These are phyloP conservation scores for Drosophila bocki DNA, from an alignment of 1,140 invertebrate genomes.

Conservation along the genomic window DNA sequence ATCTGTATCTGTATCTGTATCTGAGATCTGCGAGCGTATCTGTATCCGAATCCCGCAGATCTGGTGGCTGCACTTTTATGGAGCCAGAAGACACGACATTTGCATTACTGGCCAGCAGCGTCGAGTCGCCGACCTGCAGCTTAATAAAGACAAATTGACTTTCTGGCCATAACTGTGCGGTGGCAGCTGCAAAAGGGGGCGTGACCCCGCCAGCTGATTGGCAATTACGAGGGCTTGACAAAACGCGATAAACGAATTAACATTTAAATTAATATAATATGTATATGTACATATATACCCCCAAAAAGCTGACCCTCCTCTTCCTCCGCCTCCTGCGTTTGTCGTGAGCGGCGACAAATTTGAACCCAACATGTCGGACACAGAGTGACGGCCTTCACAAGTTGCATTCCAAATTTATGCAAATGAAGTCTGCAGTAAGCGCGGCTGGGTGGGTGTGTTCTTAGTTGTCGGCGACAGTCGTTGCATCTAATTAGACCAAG, in stretches of 20 bases:
- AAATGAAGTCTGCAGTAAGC: constrained; percentile 47
- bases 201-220: constrained; percentile 55
- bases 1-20: constrained; percentile 25
- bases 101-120: constrained; percentile 66
- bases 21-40: constrained; percentile 14
- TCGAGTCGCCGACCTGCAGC: constrained; percentile 41
- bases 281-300: constrained; percentile 23
- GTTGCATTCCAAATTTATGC: constrained; percentile 67
- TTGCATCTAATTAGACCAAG: constrained; percentile 64
- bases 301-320: constrained; percentile 43
- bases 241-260: constrained; percentile 79
- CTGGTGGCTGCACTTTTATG: constrained; percentile 70
- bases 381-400: constrained; percentile 40
- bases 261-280: constrained; percentile 80
- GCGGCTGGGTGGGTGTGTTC: constrained; percentile 34
- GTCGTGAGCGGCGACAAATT: constrained; percentile 38
- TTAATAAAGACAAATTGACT: constrained; percentile 83
- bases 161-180: constrained; percentile 57
- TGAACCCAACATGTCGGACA: constrained; percentile 32
- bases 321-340: constrained; percentile 29
- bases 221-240: constrained; percentile 66
- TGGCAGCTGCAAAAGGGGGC: constrained; percentile 6
- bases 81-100: constrained; percentile 73
- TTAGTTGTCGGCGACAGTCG: constrained; percentile 53
- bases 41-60: constrained; percentile 36